Base-by-base conservation (phyloP, 2,113 vertebrate genomes). In the Corythoichthys haematopterus region DNA sequence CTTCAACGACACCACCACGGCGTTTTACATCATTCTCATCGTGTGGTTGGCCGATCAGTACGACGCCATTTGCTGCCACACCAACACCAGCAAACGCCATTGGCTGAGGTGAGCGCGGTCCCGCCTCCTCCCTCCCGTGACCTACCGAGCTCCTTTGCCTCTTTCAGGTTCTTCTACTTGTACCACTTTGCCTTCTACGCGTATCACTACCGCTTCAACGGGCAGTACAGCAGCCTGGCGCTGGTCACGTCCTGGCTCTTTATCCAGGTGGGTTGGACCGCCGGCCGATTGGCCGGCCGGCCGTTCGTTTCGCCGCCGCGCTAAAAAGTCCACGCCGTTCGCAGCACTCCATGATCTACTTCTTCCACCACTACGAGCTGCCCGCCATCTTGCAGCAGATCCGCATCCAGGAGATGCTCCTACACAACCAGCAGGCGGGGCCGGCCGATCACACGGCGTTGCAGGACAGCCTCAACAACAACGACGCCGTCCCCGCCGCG, bases 11-110 rank as follows among this genome's bases (percentile, higher is more conserved):
- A 98, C 97, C 20, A 99, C 96, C 0, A 98, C 97, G 0, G 97
- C 97, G 0, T 99, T 99, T 84, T 99, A 99, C 88, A 99, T 99
- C 84, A 99, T 99, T 85, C 95, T 99, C n/a, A 97, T 98, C 0
- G 97, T 98, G 38, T 99, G 97, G 97, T 85, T 98, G 80, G 97
- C 96, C 0, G 97, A 98, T 85, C 97, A 99, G 77, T 99, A 98
- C 0, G 96, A 98, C 0, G 95, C 97, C 0, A 98, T 99, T 86
- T 98, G 97, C 85, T 98, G 96, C 86, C 97, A 99, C 88, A 99
- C 97, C 65, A 98, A 94, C 78, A 98, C 96, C 3, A 97, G 97
- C 92, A 98, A 97, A 84, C 91, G 97, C 47, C 97, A 99, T 63
- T 98, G 97, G 97, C 92, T 99, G 71, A 94, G 97, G 97, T 96